Conservation (phyloP, 2,113 vertebrate species). For the Sylvilagus bachmani region DNA sequence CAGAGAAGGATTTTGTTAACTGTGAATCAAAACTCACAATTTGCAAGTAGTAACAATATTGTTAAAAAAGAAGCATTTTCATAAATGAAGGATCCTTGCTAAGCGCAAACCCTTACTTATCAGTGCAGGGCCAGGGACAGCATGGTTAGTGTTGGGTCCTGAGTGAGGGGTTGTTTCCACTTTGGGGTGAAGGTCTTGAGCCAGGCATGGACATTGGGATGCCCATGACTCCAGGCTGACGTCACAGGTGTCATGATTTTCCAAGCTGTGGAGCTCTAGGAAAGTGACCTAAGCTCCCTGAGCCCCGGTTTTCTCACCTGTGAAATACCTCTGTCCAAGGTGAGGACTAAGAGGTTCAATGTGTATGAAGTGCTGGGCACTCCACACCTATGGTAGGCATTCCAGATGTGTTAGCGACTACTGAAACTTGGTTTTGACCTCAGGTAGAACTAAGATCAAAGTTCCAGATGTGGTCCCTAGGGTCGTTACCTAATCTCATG, state of each 20-base stretch:
- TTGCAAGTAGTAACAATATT: neutral
- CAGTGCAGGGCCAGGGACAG: too few relatives aligned
- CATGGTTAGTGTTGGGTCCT: neutral
- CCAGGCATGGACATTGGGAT: neutral
- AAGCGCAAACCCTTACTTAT: neutral
- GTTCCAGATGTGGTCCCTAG: neutral
- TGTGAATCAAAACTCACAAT: neutral
- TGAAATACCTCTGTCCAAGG: neutral
- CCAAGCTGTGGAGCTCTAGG: neutral
- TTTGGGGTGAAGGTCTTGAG: neutral
- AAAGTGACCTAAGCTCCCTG: neutral
- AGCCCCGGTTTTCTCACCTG: neutral
- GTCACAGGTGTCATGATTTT: neutral
- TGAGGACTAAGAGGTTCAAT: neutral
- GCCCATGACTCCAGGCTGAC: neutral
- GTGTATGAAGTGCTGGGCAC: fast-evolving
- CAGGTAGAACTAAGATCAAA: neutral
- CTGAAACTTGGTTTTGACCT: neutral
- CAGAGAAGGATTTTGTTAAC: neutral
- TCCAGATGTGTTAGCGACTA: neutral
- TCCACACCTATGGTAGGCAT: neutral
- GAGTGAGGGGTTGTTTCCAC: neutral
- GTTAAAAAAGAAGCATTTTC: neutral
- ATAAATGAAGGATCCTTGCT: neutral
- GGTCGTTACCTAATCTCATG: neutral